These are phyloP conservation scores for Platichthys flesus DNA, from an alignment of 2,113 vertebrate species.

Conservation along the genomic window DNA sequence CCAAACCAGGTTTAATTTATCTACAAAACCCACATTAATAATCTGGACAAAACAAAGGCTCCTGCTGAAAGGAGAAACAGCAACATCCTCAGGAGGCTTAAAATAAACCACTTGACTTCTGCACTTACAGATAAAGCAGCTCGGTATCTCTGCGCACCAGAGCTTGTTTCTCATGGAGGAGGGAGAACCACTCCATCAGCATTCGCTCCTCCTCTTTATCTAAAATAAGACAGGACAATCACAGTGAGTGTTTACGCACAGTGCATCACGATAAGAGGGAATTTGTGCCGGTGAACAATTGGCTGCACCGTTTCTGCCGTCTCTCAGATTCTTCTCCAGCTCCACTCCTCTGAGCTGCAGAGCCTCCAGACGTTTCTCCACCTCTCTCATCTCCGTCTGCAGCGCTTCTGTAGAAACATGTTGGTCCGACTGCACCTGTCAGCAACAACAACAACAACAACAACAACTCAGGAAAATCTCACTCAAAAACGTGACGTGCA, in stretches of 20 bases:
- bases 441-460: neutral
- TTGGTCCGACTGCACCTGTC: constrained; percentile 89
- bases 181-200: constrained; percentile 91
- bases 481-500: neutral
- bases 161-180: constrained; percentile 89
- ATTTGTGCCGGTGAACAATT: neutral
- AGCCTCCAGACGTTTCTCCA: constrained; percentile 86
- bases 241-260: neutral
- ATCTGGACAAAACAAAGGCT: neutral
- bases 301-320: constrained; percentile 79
- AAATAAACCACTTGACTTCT: neutral
- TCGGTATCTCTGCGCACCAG: constrained; percentile 88
- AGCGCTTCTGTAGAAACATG: constrained; percentile 85
- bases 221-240: constrained; percentile 61
- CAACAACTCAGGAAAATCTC: neutral
- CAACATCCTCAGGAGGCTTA: neutral
- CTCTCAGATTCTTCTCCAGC: constrained; percentile 88
- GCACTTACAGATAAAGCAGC: constrained; percentile 91
- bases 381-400: constrained; percentile 84
- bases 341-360: constrained; percentile 88
- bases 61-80: neutral
- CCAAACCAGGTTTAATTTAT: no score
- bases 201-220: constrained; percentile 87
- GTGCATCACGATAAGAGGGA: neutral
- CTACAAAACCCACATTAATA: neutral